Evolutionary conservation across 2,113 vertebrate species (phyloP), one percentile per base, ranked within the genome.

Genomic region (Boulengeromyrus knoepffleri): DNA sequence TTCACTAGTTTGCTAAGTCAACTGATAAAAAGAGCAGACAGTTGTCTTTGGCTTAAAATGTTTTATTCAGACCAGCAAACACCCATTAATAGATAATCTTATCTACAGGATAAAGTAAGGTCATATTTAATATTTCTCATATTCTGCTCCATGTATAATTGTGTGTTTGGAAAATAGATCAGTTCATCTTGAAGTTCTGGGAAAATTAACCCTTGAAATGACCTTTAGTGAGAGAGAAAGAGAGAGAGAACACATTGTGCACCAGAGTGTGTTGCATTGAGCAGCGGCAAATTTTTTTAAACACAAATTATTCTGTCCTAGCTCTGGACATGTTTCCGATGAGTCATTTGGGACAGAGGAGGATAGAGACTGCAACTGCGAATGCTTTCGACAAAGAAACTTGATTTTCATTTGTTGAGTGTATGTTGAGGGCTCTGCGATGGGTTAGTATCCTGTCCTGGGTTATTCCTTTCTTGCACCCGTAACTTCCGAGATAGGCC

Each of bases 91-190:
- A 90, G 87, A 90, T 86, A 87, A 19, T 90, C 58, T 87, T 90
- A 88, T 90, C 85, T 90, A 50, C 47, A 88, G 90, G 90, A 80
- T 88, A 90, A 56, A 83, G 86, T 80, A 90, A 90, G 90, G 90
- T 88, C 90, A 77, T 88, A 46, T 62, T 88, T 87, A 86, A 86
- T 80, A 80, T 90, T 88, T 88, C 86, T 88, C 39, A 56, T 87
- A 88, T 90, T 90, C 66, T 83, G 15, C 58, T 80, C 36, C 31
- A 80, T 80, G 74, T 90, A 90, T 90, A 86, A 90, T 90, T 88
- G 47, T 90, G 90, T 66, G 86, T n/a, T 47, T 88, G 90, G 74
- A 49, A 90, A 87, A 88, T n/a, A 88, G 66, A 90, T 90, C 47
- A 21, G 62, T 87, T 90, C 66, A 90, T 90, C 90, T 87, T 52